Evolutionary conservation across 2,888 invertebrate genomes (phyloP).

Genomic region (Tinea semifulvella): DNA sequence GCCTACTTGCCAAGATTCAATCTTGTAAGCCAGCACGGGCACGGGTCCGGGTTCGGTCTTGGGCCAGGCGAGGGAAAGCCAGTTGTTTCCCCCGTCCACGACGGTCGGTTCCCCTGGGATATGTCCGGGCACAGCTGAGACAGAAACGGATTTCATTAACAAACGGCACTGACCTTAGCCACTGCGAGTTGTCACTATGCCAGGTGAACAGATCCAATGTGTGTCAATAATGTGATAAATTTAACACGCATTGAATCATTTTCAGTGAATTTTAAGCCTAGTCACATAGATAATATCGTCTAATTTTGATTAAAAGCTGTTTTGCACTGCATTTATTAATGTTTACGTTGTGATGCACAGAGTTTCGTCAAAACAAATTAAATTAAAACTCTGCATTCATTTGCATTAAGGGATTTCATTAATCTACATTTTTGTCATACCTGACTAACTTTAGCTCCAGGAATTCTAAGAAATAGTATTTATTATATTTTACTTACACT

Average conservation of each 20-base stretch:
- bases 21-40: slow-evolving; percentile 82
- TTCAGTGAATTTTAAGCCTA: too few relatives aligned
- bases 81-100: slow-evolving; percentile 84
- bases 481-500: slow-evolving; percentile 51
- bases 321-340: too few relatives aligned
- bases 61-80: slow-evolving; percentile 86
- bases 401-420: too few relatives aligned
- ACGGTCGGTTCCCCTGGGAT: slow-evolving; percentile 79
- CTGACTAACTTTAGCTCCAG: too few relatives aligned
- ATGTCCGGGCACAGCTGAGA: slow-evolving; percentile 82
- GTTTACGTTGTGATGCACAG: too few relatives aligned
- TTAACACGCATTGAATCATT: slow-evolving; percentile 21
- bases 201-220: slow-evolving; percentile 27
- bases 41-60: slow-evolving; percentile 76
- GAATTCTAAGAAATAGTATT: too few relatives aligned
- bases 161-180: slow-evolving; percentile 45
- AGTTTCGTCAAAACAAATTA: too few relatives aligned
- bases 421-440: too few relatives aligned
- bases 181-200: slow-evolving; percentile 41
- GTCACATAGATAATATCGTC: too few relatives aligned
- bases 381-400: too few relatives aligned
- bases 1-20: slow-evolving; percentile 83
- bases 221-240: slow-evolving; percentile 36
- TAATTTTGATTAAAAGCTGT: too few relatives aligned
- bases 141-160: slow-evolving; percentile 28